Evolutionary conservation across 2,113 vertebrate species (phyloP), one percentile per base, ranked within the genome.

Genomic region (Clarias magur): DNA sequence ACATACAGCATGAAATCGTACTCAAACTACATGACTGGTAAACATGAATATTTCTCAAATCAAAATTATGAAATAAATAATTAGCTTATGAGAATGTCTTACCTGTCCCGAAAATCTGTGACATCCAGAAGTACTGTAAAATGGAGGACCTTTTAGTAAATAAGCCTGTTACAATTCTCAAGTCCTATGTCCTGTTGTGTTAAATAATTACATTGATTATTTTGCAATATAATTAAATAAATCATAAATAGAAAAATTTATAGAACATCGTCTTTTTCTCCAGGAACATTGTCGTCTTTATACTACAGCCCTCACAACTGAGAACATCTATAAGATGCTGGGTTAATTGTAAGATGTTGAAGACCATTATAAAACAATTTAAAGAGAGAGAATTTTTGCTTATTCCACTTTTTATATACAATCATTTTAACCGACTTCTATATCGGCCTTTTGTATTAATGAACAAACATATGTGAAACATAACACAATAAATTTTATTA

Each of bases 41-140:
- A 17, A 62, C 38, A 11, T 38, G 34, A 54, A 87, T 63, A 63
- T 67, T n/a, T 83, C 2, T n/a, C 30, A 34, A 67, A 54, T 57
- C 27, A 12, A n/a, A 27, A 59, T 30, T 34, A 80, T 13, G n/a
- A 25, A 12, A 23, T 57, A 56, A 65, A 83, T 1, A 63, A 75
- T 56, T 13, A 38, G 42, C 4, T 23, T 25, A 15, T 76, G 16
- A 67, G 23, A 83, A 63, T 94, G 93, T 95, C 97, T 97, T 97
- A 97, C 96, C 95, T 85, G 70, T 76, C 3, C 93, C 95, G 92
- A 97, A 96, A 91, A 99, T 95, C 91, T 99, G 97, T 63, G 97
- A 94, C 95, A 99, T 96, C 98, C 98, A 99, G 93, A 97, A 97
- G 92, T 96, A 96, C 98, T 99, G 95, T 83, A 86, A 86, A 85